Evolutionary conservation across 2,113 vertebrate species (phyloP).

Genomic region (Ceyx melanurus): DNA sequence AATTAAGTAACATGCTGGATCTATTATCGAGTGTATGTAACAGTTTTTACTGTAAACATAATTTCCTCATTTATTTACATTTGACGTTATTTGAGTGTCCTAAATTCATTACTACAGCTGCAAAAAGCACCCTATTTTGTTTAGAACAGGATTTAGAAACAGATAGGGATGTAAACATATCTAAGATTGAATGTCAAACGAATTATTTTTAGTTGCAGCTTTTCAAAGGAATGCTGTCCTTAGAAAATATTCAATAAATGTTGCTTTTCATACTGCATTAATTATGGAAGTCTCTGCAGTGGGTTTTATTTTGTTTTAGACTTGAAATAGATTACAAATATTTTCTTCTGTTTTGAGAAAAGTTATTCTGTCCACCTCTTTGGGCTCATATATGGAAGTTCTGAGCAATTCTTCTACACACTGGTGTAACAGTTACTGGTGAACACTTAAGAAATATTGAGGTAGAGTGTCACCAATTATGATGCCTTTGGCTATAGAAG

Average conservation of each 20-base stretch:
- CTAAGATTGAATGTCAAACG: not conserved
- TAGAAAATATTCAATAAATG: not conserved
- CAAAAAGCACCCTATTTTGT: not conserved
- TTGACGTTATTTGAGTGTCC: not conserved
- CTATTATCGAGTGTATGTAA: not conserved
- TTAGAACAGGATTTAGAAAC: not conserved
- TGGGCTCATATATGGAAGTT: not conserved
- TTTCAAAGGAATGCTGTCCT: conserved; percentile 4
- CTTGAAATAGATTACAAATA: not conserved
- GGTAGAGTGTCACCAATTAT: not conserved
- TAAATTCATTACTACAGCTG: not conserved
- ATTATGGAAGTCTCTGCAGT: not conserved
- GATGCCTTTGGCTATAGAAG: not conserved
- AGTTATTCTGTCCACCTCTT: not conserved
- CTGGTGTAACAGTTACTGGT: not conserved
- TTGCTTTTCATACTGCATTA: not conserved
- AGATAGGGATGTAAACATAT: not conserved
- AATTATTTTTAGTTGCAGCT: conserved; percentile 23
- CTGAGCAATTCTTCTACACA: not conserved
- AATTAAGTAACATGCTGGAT: conserved; percentile 1
- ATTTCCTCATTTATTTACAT: conserved; percentile 10
- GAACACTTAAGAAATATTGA: not conserved
- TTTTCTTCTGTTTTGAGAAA: not conserved
- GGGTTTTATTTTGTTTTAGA: not conserved
- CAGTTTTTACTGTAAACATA: not conserved